A percentile compares a stretch with the other conserved stretches of the same genome.
Evolutionary conservation across 2,888 invertebrate species (phyloP).

Genomic region (Cantharis flavilabris): DNA sequence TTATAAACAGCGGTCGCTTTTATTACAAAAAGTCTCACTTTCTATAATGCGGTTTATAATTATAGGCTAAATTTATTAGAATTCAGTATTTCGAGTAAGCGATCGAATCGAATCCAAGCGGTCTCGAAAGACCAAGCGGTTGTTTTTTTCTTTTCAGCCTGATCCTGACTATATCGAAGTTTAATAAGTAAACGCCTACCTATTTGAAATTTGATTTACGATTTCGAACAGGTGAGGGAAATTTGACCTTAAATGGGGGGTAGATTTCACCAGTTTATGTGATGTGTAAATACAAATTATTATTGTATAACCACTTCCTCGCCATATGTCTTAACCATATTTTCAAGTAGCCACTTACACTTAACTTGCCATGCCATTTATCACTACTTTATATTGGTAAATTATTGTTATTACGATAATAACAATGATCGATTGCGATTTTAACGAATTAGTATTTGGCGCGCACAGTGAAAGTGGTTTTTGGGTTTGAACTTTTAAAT

Average conservation of each 20-base stretch:
- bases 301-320: slow-evolving; percentile 41
- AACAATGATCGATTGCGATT: background rate
- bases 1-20: slow-evolving; percentile 33
- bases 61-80: slow-evolving; percentile 33
- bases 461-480: background rate
- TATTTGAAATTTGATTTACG: slow-evolving; percentile 50
- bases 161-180: slow-evolving; percentile 26
- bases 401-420: slow-evolving; percentile 1
- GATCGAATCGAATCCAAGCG: background rate
- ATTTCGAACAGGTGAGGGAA: slow-evolving; percentile 41
- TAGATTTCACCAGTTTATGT: slow-evolving; percentile 32
- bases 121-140: background rate
- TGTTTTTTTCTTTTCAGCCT: slow-evolving; percentile 4
- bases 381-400: slow-evolving; percentile 1
- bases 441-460: background rate
- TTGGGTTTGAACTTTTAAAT: background rate
- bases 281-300: slow-evolving; percentile 39
- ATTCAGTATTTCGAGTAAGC: slow-evolving; percentile 22
- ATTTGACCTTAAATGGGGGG: slow-evolving; percentile 32
- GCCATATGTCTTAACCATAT: slow-evolving; percentile 35
- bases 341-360: slow-evolving; percentile 26
- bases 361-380: slow-evolving; percentile 14
- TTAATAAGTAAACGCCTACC: slow-evolving; percentile 49
- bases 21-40: slow-evolving; percentile 42
- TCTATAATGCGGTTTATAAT: slow-evolving; percentile 39